Base-by-base conservation (phyloP, 1,140 invertebrate species). In the Drosophila ambigua region DNA sequence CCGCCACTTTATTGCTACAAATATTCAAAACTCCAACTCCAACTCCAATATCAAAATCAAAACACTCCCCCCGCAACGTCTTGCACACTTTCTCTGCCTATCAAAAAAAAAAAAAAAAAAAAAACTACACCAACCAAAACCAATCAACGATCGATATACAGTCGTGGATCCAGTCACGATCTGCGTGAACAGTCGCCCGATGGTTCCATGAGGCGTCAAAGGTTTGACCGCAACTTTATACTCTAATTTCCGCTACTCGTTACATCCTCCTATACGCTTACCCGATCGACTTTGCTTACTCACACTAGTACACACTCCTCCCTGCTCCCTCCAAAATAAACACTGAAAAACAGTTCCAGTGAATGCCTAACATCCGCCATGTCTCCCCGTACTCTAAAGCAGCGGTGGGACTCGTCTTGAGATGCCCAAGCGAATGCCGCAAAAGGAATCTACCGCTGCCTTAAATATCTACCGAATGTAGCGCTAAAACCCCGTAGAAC, bases 161-260 rank as follows among this genome's bases (percentile, higher is more conserved):
- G 94, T 79, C 94, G 94, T 82, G 94, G 94, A 80, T 95, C 94
- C 68, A 94, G 94, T 91, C 95, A 95, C 93, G 95, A 95, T 91
- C 92, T 95, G 78, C 93, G 94, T 79, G 94, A 95, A 75, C 92
- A 93, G 62, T 95, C 94, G 77, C 94, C 94, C 59, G 95, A 95
- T 91, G 94, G 94, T 87, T 1, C 1, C 20, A 93, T 94, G 73
- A 93, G 94, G 90, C 94, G 94, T 77, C 94, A 94, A 93, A 95
- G 95, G 95, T 95, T 93, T 87, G 82, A 63, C 83, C 77, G 69
- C 74, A 78, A 79, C 49, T 78, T 87, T 81, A 82, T 90, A 92
- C 93, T 63, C 45, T 83, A 73, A 54, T 73, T 43, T 53, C 52
- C 58, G 58, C 64, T 77, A 75, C 46, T 75, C 55, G 54, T 58